Evolutionary conservation across 2,888 invertebrate genomes (phyloP).

Genomic region (Lasioglossum oenotherae): DNA sequence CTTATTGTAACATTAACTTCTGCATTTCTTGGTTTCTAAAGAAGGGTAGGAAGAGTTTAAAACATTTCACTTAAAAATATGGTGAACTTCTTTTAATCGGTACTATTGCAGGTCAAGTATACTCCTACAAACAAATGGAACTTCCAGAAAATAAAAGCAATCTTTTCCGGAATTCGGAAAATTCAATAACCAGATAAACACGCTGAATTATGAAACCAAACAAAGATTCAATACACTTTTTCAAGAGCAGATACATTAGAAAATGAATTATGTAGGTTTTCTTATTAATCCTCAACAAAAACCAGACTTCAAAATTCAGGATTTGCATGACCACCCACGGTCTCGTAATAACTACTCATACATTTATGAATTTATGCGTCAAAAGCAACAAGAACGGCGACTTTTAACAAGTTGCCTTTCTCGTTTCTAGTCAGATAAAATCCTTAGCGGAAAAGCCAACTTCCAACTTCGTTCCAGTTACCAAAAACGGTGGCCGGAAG

Average conservation of each 20-base stretch:
- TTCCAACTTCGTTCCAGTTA: background rate
- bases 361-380: conserved; percentile 1
- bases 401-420: background rate
- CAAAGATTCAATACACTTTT: background rate
- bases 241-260: background rate
- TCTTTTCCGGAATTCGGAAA: too few species aligned
- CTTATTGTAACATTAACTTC: background rate
- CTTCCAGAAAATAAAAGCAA: background rate
- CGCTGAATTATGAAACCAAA: too few species aligned
- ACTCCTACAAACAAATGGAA: background rate
- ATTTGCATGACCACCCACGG: background rate
- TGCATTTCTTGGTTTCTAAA: background rate
- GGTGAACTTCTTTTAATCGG: background rate
- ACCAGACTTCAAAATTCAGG: background rate
- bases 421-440: background rate
- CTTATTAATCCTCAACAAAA: background rate
- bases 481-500: background rate
- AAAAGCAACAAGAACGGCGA: background rate
- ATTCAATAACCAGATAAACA: too few species aligned
- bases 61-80: background rate
- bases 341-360: background rate
- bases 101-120: background rate
- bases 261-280: background rate
- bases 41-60: background rate
- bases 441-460: background rate